Percentiles rank a stretch among this genome's conserved stretches.
phyloP scores from a whole-genome alignment of 2,113 vertebrate species.

The Strix aluco region DNA sequence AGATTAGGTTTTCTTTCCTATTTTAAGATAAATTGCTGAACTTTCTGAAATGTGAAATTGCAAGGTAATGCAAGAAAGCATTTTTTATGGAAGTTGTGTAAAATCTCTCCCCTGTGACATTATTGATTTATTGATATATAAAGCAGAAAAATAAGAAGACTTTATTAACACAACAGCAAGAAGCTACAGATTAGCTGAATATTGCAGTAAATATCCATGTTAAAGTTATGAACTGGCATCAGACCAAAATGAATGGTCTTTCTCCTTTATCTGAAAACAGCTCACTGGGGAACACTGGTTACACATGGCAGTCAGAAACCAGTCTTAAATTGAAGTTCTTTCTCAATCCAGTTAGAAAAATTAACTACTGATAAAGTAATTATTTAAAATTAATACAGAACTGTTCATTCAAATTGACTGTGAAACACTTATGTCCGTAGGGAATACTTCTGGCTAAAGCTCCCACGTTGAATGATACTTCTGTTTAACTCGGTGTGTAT shows the following conservation, averaged over 20 bases:
- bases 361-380: background rate
- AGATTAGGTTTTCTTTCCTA: background rate
- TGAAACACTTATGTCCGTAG: background rate
- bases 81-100: background rate
- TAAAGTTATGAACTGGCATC: background rate
- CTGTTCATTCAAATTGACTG: background rate
- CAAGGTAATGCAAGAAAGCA: background rate
- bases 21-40: background rate
- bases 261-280: background rate
- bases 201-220: background rate
- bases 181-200: background rate
- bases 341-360: background rate
- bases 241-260: background rate
- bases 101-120: background rate
- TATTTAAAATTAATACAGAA: background rate
- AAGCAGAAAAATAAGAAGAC: background rate
- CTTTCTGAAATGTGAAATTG: background rate
- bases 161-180: background rate
- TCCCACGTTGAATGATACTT: background rate
- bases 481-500: fast-evolving
- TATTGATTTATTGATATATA: background rate
- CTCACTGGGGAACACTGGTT: background rate
- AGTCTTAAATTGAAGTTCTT: background rate
- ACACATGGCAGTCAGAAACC: background rate
- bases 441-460: background rate